Percentiles rank a stretch among this genome's conserved stretches.
Evolutionary conservation across 30 jellyfish, hydroid and myxozoan genomes (phyloP).

Genomic region (Hydractinia symbiolongicarpus): DNA sequence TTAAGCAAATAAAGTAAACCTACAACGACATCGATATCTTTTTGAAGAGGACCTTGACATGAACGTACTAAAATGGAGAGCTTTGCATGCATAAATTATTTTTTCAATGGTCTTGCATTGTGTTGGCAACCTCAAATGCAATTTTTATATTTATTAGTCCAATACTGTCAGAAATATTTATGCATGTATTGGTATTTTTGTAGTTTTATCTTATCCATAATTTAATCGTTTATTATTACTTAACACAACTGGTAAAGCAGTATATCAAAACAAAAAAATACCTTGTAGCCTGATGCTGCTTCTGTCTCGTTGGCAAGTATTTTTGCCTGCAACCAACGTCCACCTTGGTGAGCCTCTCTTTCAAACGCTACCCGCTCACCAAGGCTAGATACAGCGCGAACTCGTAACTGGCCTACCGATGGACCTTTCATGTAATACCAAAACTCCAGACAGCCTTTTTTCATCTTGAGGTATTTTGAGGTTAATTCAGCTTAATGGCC

Average conservation of each 20-base stretch:
- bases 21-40: constrained; percentile 61
- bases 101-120: too few relatives aligned
- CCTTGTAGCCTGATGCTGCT: constrained; percentile 16
- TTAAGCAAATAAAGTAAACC: background rate
- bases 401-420: constrained; percentile 61
- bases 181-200: background rate
- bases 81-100: background rate
- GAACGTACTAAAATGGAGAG: constrained; percentile 19
- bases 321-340: constrained; percentile 48
- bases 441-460: constrained; percentile 67
- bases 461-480: constrained; percentile 37
- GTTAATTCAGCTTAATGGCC: constrained; percentile 55
- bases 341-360: constrained; percentile 61
- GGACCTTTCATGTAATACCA: constrained; percentile 89
- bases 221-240: background rate
- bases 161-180: too few relatives aligned
- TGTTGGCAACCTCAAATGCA: too few relatives aligned
- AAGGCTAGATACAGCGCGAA: constrained; percentile 17
- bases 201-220: background rate
- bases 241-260: background rate
- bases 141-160: too few relatives aligned
- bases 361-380: constrained; percentile 29
- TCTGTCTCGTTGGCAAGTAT: background rate
- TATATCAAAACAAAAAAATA: background rate
- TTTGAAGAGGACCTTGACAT: constrained; percentile 53